Evolutionary conservation across 2,113 vertebrate species (phyloP), one percentile per base, ranked within the genome.

Genomic region (Passerina amoena): DNA sequence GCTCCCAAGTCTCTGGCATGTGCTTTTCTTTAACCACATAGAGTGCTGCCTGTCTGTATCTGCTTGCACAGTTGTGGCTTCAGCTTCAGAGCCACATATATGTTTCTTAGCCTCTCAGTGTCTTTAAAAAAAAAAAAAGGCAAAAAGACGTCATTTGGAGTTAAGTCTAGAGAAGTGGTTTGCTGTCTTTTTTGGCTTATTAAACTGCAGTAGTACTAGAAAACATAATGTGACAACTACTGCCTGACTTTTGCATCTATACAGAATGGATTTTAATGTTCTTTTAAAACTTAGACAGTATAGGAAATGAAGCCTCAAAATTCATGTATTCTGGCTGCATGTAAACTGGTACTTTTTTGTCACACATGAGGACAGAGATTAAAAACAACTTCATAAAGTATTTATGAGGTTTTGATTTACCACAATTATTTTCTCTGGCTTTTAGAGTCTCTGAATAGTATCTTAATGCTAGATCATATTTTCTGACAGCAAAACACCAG

Each of bases 401-500:
- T 96, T 97, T 95, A 96, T 97, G 82, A 96, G 96, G 90, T 97
- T 97, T 96, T 96, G 95, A 95, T 88, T 94, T 96, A 92, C 92
- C 96, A 95, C 95, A 97, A 92, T 93, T 82, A 95, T 95, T 95
- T 95, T 97, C 91, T 95, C 85, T 96, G 83, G 54, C 82, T 96
- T 91, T 97, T 90, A 96, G 94, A 94, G 91, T 82, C 37, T 90
- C 90, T 97, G 93, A 94, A 64, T 90, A 94, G 96, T 90, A 96
- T 97, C 93, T 86, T 94, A 97, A 96, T 96, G 90, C 90, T 96
- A 97, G 96, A 97, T 97, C 96, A 96, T 96, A 96, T 95, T 96
- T 97, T 97, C 96, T 97, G 96, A 97, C 94, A 97, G 96, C 83
- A 94, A 94, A 96, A 95, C 90, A 97, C 95, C 95, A 97, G 96